Evolutionary conservation across 2,888 invertebrate species (phyloP), one percentile per base, ranked within the genome.

Genomic region (Isotomurus palustris): DNA sequence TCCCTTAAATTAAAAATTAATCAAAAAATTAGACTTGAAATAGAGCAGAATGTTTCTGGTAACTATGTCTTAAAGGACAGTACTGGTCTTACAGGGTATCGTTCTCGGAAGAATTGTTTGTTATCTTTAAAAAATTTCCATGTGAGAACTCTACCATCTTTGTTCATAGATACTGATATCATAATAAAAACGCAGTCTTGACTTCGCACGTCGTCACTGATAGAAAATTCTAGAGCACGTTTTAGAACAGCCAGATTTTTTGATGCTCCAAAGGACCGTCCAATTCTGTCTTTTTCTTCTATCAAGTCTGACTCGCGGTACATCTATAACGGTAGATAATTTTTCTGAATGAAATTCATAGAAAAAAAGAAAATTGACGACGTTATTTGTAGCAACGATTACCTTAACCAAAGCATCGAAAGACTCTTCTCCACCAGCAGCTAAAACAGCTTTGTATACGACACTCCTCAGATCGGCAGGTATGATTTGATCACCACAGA

Each of bases 111-210:
- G 65, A 82, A 80, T 53, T 82, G 78, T 84, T 87, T 90, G 73
- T 92, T 87, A 27, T 88, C 83, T 75, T 91, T 87, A 75, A 94
- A 86, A 78, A 91, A 95, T 68, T 88, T 78, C 95, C 95, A 96
- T 2, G 90, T 88, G 69, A 92, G 78, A 66, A 91, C 84, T 19
- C 93, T 83, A 0, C 95, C 95, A 67, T 82, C 79, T 67, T 84
- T 83, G 70, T 87, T 86, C 72, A 86, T 82, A 0, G 90, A 88
- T 19, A 91, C 89, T 4, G 91, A 88, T 64, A 87, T 86, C 40
- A 96, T 86, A 14, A 92, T 89, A 75, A 88, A 91, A 35, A 92
- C 86, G 0, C 90, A 87, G 75, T 95, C 95, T 76, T 95, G 94
- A 0, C 89, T 83, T 47, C 93, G 82, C 1, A 96, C 94, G 75